These are phyloP conservation scores for Scaptomyza parva DNA, from an alignment of 2,888 invertebrate species.

Conservation along the genomic window DNA sequence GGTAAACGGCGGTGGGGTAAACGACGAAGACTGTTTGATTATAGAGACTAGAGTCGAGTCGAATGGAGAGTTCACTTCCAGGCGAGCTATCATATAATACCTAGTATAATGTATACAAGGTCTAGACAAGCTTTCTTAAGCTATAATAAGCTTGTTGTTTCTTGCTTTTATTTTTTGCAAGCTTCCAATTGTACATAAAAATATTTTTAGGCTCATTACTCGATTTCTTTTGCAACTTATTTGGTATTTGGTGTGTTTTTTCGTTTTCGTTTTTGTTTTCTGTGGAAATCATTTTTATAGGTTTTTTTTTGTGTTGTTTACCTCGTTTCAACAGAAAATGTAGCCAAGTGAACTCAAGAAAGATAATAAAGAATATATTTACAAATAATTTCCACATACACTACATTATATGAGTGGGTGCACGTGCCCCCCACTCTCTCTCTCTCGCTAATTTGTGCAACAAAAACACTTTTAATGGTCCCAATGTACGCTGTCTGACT, in stretches of 20 bases:
- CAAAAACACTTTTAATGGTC: no score
- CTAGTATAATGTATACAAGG: not conserved
- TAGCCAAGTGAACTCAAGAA: not conserved
- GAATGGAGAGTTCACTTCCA: no score
- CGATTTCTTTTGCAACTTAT: not conserved
- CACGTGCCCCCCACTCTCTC: no score
- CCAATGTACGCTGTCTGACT: no score
- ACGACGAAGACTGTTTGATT: not conserved
- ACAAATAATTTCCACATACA: no score
- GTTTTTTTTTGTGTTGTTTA: not conserved
- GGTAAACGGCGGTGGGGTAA: not conserved
- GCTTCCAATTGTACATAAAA: constrained; percentile 2
- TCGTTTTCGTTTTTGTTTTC: no score
- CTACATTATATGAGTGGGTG: no score
- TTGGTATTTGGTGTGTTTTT: not conserved
- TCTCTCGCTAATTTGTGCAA: no score
- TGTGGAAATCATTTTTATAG: not conserved
- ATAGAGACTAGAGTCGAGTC: not conserved
- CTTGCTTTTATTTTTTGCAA: not conserved
- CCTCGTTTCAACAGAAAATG: not conserved
- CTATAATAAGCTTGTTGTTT: constrained; percentile 15
- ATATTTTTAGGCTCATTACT: constrained; percentile 8
- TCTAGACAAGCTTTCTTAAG: constrained; percentile 26
- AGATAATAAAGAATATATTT: no score
- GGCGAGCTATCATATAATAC: not conserved